These are phyloP conservation scores for Carassius carassius DNA, from an alignment of 2,113 vertebrate genomes.

Conservation along the genomic window DNA sequence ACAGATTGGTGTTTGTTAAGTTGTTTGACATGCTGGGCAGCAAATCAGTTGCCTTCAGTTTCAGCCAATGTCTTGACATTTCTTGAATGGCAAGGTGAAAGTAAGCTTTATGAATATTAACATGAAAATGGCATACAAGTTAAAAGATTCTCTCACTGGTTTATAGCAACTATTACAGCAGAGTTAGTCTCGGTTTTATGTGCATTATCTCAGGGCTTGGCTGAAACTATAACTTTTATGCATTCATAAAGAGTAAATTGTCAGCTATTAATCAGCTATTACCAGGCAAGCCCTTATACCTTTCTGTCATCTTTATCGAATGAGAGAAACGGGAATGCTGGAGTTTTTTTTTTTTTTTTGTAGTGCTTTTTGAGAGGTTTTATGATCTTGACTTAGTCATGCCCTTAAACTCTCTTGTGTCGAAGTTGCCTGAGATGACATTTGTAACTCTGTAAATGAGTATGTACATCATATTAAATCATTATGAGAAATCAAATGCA, in stretches of 20 bases:
- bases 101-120: constrained; percentile 40
- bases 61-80: not conserved
- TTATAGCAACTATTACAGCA: constrained; percentile 81
- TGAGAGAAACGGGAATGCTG: constrained; percentile 76
- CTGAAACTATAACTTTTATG: constrained; percentile 83
- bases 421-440: constrained; percentile 1
- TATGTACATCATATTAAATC: constrained; percentile 9
- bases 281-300: constrained; percentile 52
- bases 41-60: not conserved
- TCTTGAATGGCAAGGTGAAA: constrained; percentile 1
- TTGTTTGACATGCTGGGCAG: not conserved
- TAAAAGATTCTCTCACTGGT: constrained; percentile 74
- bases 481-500: not conserved
- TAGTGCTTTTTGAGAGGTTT: constrained; percentile 48
- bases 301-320: constrained; percentile 84
- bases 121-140: constrained; percentile 58
- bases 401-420: constrained; percentile 25
- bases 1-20: not conserved
- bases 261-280: constrained; percentile 75
- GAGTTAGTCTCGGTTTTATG: constrained; percentile 83
- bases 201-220: constrained; percentile 81
- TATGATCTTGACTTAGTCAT: constrained; percentile 39
- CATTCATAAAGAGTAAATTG: constrained; percentile 81
- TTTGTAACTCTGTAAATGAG: not conserved
- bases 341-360: constrained; percentile 68